Evolutionary conservation across 2,888 invertebrate genomes (phyloP), one percentile per base, ranked within the genome.

Genomic region (Agrilus mali): DNA sequence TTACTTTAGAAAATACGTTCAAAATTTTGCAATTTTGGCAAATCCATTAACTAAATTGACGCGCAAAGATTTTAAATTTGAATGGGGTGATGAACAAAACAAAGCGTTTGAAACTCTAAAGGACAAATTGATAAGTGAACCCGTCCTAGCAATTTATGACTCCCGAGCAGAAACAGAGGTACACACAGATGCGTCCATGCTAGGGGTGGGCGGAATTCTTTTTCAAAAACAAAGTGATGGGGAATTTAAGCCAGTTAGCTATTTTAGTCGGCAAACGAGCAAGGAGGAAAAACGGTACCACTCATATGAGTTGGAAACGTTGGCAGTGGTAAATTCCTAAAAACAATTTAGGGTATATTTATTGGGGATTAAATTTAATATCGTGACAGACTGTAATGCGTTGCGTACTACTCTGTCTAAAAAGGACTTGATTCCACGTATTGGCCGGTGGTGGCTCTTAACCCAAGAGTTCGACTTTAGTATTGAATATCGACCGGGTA

Each of bases 191-290:
- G 52, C 47, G n/a, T 43, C 41, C 35, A 37, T 48, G 17, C 37
- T 48, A 42, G 54, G 55, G 20, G 46, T 55, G n/a, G 53, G 51
- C 7, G 52, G 52, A 44, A 44, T 50, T 22, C 40, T 53, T 20
- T 54, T 53, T 45, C 54, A 54, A 40, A 40, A 32, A 42, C 50
- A 55, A 42, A 14, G n/a, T 20, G 37, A 51, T 47, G 46, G 44
- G 14, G 22, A 44, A 41, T 33, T 46, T 41, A 50, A 47, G 41
- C 45, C 46, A 27, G 49, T 52, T 15, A 49, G 50, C 7, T 41
- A 44, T 27, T 47, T 41, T 27, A 44, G 44, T 35, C 51, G 53
- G 46, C 56, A 55, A 47, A 40, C 53, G 13, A 22, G 43, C 7
- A 48, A 51, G 48, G 52, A 42, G 17, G 49, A 50, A 45, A 41